Evolutionary conservation across 2,888 invertebrate species (phyloP), one percentile per base, ranked within the genome.

Genomic region (Pediacus dermestoides): DNA sequence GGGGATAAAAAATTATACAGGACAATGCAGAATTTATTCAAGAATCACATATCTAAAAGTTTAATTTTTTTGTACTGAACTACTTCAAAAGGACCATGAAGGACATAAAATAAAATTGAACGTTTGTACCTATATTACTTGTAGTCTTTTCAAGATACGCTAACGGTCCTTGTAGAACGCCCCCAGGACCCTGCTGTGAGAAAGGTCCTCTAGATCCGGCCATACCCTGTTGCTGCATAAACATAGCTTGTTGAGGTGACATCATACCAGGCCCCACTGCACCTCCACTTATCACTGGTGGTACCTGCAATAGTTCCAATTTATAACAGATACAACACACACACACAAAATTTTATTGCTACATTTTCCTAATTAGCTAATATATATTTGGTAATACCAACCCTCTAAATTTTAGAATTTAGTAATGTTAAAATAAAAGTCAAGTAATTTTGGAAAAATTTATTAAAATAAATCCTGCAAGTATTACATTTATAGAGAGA

Each of bases 121-220:
- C n/a, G 13, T 28, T 13, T 2, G 12, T 67, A 78, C 80, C 90
- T 78, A 91, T 90, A 72, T 88, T 90, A 71, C 88, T 88, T 60
- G 90, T 87, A 49, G 89, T 89, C 74, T 90, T 89, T 74, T 91
- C 90, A 44, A 92, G 73, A 63, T 84, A 90, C 1, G 90, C 90
- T 46, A 91, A 74, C 1, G 90, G 91, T 4, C 90, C 89, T 52
- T 88, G 88, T 37, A 88, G 73, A 2, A 83, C 75, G 44, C 73
- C 70, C 30, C 64, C 67, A 1, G 73, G 74, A 33, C 67, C 67
- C 51, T 68, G 70, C 57, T 77, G 77, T 18, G 64, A 58, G 59
- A 68, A 70, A 48, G 71, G 70, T 1, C 74, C 72, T 1, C 77
- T 74, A 1, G 76, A 74, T 3, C 60, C 61, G 3, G 36, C 39